phyloP scores from a whole-genome alignment of 2,113 vertebrate species.

The Pica pica region DNA sequence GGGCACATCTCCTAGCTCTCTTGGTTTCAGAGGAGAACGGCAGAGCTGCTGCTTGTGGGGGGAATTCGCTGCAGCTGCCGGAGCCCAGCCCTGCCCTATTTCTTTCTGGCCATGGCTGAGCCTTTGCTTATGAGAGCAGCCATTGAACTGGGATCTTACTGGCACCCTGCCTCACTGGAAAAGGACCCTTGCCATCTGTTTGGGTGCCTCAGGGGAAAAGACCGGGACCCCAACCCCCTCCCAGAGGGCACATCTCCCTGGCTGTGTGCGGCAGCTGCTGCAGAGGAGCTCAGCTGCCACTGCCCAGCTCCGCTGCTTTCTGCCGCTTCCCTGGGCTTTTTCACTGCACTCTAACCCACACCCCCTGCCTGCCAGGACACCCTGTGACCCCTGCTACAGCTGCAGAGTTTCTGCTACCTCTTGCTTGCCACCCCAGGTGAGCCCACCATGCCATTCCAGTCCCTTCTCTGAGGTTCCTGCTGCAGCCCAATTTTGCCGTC shows the following conservation, averaged over 20 bases:
- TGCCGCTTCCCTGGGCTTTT: background rate
- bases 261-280: fast-evolving
- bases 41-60: no score
- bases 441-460: background rate
- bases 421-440: background rate
- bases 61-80: fast-evolving
- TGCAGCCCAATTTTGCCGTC: fast-evolving
- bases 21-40: background rate
- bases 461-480: fast-evolving
- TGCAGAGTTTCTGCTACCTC: background rate
- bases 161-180: background rate
- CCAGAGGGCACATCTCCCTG: fast-evolving
- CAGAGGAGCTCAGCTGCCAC: background rate
- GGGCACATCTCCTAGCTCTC: background rate
- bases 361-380: background rate
- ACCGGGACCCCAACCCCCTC: fast-evolving
- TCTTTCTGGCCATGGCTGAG: background rate
- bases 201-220: background rate
- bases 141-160: no score
- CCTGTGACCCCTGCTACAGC: background rate
- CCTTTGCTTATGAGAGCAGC: background rate
- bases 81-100: background rate
- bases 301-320: background rate
- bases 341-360: background rate
- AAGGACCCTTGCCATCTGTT: background rate